Conservation (phyloP, 2,113 vertebrate species). For the Sigmodon hispidus region DNA sequence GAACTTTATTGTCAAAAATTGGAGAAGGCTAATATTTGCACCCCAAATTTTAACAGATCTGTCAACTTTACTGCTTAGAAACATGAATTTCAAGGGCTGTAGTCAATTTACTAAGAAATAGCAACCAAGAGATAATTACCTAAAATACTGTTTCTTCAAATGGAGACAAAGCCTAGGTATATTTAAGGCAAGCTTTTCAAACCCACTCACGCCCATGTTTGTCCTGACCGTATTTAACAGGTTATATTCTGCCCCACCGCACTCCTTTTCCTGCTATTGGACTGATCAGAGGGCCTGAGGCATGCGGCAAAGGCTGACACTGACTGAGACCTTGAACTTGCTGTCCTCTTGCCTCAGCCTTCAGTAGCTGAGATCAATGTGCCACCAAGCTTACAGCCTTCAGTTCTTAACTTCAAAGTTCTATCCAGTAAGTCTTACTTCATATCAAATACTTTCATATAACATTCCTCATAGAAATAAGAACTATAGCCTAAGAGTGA, state of each 20-base stretch:
- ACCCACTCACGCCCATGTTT: background rate
- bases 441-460: background rate
- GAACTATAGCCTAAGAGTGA: background rate
- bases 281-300: background rate
- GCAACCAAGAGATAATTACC: background rate
- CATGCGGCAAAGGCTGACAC: background rate
- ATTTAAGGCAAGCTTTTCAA: background rate
- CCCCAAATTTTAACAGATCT: conserved; percentile 23
- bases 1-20: background rate
- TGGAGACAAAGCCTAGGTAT: background rate
- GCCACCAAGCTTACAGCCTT: background rate
- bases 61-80: conserved; percentile 33
- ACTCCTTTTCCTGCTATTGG: background rate
- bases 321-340: background rate
- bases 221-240: background rate
- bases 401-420: conserved; percentile 31
- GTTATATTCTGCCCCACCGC: background rate
- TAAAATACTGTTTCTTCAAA: conserved; percentile 9
- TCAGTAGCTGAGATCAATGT: background rate
- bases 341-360: background rate
- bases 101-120: conserved; percentile 30
- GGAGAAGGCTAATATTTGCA: background rate
- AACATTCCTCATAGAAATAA: conserved; percentile 19
- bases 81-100: background rate
- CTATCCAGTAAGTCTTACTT: conserved; percentile 19